Evolutionary conservation across 2,113 vertebrate genomes (phyloP).

Genomic region (Gasterosteus aculeatus): DNA sequence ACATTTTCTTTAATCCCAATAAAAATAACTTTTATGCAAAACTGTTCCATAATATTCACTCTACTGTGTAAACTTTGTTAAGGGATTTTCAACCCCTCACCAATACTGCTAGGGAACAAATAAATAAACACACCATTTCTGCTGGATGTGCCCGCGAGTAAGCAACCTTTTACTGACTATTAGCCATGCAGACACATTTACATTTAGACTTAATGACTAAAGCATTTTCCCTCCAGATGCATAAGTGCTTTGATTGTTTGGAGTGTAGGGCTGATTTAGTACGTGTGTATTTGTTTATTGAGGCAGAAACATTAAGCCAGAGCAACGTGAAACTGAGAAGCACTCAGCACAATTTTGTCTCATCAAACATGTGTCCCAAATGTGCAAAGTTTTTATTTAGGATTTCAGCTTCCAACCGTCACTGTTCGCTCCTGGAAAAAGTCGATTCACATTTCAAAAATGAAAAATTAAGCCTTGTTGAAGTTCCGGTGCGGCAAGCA

Average conservation of each 20-base stretch:
- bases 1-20: too few species aligned
- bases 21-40: background rate
- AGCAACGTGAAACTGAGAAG: background rate
- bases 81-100: background rate
- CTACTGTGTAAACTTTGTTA: background rate
- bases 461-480: background rate
- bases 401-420: background rate
- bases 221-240: slow-evolving; percentile 8
- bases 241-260: slow-evolving; percentile 5
- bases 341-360: background rate
- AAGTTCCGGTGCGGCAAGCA: background rate
- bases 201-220: slow-evolving; percentile 13
- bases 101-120: background rate
- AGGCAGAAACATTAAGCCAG: background rate
- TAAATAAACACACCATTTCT: slow-evolving; percentile 12
- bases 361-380: background rate
- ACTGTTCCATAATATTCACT: background rate
- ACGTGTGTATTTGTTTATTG: slow-evolving; percentile 2
- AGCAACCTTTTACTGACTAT: slow-evolving; percentile 19
- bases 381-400: background rate
- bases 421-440: background rate
- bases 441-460: background rate
- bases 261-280: background rate
- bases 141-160: slow-evolving; percentile 21
- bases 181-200: slow-evolving; percentile 29